Evolutionary conservation across 2,888 invertebrate species (phyloP).

Genomic region (Hecatera dysodea): DNA sequence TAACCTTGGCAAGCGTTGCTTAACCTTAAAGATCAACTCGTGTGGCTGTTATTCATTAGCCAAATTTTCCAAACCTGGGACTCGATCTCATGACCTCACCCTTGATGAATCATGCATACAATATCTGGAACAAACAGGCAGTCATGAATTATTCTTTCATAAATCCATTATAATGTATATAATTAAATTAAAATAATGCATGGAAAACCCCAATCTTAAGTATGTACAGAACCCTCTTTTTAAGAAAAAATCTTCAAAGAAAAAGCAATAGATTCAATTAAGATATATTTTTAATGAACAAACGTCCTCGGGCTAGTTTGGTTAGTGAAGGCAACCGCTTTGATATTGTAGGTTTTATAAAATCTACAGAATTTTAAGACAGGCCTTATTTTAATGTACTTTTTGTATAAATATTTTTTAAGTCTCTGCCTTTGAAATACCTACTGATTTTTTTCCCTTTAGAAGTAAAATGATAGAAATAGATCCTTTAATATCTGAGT

Average conservation of each 20-base stretch:
- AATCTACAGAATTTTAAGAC: constrained; percentile 9
- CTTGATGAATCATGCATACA: too few species aligned
- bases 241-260: constrained; percentile 60
- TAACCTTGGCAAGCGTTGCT: too few species aligned
- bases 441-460: neutral
- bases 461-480: neutral
- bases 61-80: neutral
- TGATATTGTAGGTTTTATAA: constrained; percentile 30
- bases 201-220: neutral
- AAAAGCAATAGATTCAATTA: constrained; percentile 72
- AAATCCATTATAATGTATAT: neutral
- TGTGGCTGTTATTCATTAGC: too few species aligned
- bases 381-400: constrained; percentile 10
- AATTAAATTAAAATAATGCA: constrained; percentile 5
- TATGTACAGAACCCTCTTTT: constrained; percentile 8
- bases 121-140: neutral
- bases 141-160: neutral
- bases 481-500: neutral
- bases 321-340: constrained; percentile 54
- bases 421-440: constrained; percentile 11
- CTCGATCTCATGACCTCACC: neutral
- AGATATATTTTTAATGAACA: constrained; percentile 74
- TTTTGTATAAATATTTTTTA: constrained; percentile 2
- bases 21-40: too few species aligned
- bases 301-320: constrained; percentile 64